Evolutionary conservation across 2,797 vertebrate species (phyloP), one percentile per base, ranked within the genome.

Genomic region (Leuciscus waleckii): DNA sequence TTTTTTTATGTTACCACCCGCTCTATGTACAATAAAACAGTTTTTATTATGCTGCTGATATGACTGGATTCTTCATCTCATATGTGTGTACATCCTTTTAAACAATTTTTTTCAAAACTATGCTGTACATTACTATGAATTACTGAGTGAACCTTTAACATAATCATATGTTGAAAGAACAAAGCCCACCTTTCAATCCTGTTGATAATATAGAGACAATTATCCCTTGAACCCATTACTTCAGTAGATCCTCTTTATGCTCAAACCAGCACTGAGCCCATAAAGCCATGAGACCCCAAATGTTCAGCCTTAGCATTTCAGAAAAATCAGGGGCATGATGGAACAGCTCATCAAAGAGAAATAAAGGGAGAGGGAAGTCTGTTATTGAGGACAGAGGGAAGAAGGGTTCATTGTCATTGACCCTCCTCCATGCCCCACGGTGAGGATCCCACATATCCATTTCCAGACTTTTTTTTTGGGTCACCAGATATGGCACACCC

Each of bases 401-500:
- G 77, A 78, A 41, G 73, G 39, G 84, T 54, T 23, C 39, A 37
- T 82, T 85, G 83, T 85, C 86, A 88, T 85, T 89, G 86, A 90
- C 88, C 88, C 76, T 87, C 70, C 77, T 83, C 82, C 17, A 35
- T 77, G 87, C 84, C 81, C 81, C 65, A 85, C 13, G 63, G 84
- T 75, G 79, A 80, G 69, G 46, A 88, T 86, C 67, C 65, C 85
- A 84, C 81, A 84, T 77, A 79, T 90, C 73, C 82, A 88, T 87
- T 84, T 87, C 58, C 63, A 58, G 81, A 49, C 26, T 16, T 37
- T 71, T 82, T 82, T 88, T 88, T 85, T 74, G 80, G 85, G 85
- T 88, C 89, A 90, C 69, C 71, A 75, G 82, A 90, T 88, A 86
- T 82, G 76, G 79, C 74, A 86, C 58, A 54, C 65, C 68, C 56